These are phyloP conservation scores for Microplitis manilae DNA, from an alignment of 2,888 invertebrate genomes.

Conservation along the genomic window DNA sequence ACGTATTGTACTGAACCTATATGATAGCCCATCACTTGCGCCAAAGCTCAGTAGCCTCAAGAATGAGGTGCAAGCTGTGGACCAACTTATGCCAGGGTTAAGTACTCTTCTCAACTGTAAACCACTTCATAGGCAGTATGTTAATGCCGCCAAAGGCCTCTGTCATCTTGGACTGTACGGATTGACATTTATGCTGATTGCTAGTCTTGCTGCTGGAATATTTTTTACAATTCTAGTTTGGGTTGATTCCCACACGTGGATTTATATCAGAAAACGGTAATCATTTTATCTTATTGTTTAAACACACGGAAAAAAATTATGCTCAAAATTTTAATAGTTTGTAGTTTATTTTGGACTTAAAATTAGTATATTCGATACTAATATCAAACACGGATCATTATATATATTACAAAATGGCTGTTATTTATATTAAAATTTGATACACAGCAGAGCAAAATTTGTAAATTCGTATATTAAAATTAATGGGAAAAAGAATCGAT, in stretches of 20 bases:
- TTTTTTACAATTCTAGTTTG: slow-evolving; percentile 93
- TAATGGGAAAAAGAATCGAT: too few species aligned
- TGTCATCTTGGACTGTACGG: slow-evolving; percentile 88
- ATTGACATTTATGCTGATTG: slow-evolving; percentile 87
- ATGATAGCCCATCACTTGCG: slow-evolving; percentile 75
- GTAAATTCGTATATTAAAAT: too few species aligned
- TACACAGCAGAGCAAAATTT: too few species aligned
- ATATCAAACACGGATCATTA: too few species aligned
- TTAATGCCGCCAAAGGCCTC: slow-evolving; percentile 83
- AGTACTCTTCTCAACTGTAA: slow-evolving; percentile 87
- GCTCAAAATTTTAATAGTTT: too few species aligned
- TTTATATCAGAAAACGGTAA: slow-evolving; percentile 93
- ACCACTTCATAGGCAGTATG: slow-evolving; percentile 86
- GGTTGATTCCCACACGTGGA: slow-evolving; percentile 97
- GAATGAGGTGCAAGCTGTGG: slow-evolving; percentile 85
- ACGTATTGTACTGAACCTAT: slow-evolving; percentile 73
- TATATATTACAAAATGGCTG: too few species aligned
- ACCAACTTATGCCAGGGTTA: slow-evolving; percentile 78
- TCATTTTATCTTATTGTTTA: background rate
- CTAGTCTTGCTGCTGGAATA: slow-evolving; percentile 89
- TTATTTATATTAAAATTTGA: too few species aligned
- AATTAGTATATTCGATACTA: too few species aligned
- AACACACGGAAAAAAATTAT: too few species aligned
- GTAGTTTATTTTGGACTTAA: too few species aligned
- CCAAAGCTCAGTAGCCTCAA: slow-evolving; percentile 84